Evolutionary conservation across 2,888 invertebrate genomes (phyloP), one percentile per base, ranked within the genome.

Genomic region (Nomada lathburiana): DNA sequence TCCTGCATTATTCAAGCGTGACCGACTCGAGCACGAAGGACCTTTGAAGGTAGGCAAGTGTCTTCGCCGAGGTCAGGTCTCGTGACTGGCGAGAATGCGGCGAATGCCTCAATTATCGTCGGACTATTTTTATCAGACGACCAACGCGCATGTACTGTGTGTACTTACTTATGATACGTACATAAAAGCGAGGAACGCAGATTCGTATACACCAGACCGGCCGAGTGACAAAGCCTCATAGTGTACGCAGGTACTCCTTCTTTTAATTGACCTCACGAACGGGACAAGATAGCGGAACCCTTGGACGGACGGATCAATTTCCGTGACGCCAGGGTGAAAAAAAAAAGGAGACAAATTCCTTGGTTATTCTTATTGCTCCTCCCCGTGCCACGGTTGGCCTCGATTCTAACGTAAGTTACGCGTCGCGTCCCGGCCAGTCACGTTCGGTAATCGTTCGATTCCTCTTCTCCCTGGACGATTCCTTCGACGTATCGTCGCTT

Each of bases 381-480:
- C 11, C 20, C 53, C n/a, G 18, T 9, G 16, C 20, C 18, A 4
- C n/a, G 81, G 47, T 53, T 42, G 73, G 53, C 52, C 70, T 62
- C 44, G 79, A 59, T 73, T 64, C 83, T 76, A 79, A 76, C 82
- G 62, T 76, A 75, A 59, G 78, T 82, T 76, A 72, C 74, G 52
- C 47, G 52, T 47, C 78, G 74, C 72, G 79, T 75, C 81, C 74
- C 73, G 60, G 71, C 80, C 80, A 84, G 86, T 90, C 90, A 90
- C 90, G 83, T 83, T 73, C 89, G 85, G 85, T 70, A 68, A 77
- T 83, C 84, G 82, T 77, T 80, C 76, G 80, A 80, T 82, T 74
- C 85, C 82, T 80, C 82, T 72, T 77, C 81, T 83, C 73, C 74
- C 74, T 55, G 55, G 72, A 67, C 75, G 78, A 84, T 76, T 85